Evolutionary conservation across 2,888 invertebrate species (phyloP), one percentile per base, ranked within the genome.

Genomic region (Taenaris catops): DNA sequence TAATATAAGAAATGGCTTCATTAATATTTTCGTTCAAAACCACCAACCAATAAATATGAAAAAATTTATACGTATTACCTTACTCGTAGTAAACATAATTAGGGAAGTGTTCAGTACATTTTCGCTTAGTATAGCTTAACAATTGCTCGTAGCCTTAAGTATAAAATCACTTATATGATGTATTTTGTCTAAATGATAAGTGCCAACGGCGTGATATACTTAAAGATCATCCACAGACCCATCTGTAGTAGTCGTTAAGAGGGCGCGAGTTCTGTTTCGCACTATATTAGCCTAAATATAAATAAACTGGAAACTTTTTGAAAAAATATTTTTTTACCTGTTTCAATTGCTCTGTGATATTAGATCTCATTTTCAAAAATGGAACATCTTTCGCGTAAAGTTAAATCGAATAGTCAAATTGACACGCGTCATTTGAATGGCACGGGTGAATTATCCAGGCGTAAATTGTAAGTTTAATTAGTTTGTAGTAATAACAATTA

Each of bases 221-320:
- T 47, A 67, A 51, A 53, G 55, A 56, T 56, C 52, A 53, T 54
- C 52, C 46, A 38, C 16, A 8, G 9, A 25, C 12, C 55, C 65
- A 62, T 64, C 66, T 72, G 66, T 66, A 84, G 80, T 83, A 66
- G 68, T 71, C 68, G 63, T 69, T 65, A 59, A 62, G 65, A 71
- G 61, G 63, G 53, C 37, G 34, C 43, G 59, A 64, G 65, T 71
- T 69, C 56, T 50, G 47, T 46, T 52, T 51, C 57, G 42, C 44
- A 44, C 44, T 41, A 46, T 16, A 27, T 47, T 44, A 39, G 26
- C 8, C 2, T 25, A 28, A 40, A 44, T 46, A 44, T 48, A 49
- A 4, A 14, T 14, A 3, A 3, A 2, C 14, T 2, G 14, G n/a
- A n/a, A n/a, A n/a, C n/a, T n/a, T 14, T 33, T 44, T 31, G 41